Base-by-base conservation (phyloP, 2,888 invertebrate species). In the Molanna angustata region DNA sequence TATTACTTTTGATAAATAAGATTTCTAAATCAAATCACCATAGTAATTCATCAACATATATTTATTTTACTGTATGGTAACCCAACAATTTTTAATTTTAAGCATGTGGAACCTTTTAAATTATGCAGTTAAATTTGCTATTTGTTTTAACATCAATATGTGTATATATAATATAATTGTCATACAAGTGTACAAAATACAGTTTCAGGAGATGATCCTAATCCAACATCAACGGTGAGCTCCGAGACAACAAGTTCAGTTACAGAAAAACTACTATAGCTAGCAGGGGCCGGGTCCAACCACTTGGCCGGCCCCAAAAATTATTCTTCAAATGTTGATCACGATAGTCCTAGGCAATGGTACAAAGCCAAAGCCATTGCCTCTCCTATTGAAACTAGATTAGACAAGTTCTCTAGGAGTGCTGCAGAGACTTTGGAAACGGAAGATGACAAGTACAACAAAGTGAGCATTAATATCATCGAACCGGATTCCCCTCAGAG, bases 231-330 rank as follows among this genome's bases (percentile, higher is more conserved):
- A 57, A 78, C 80, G 63, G 71, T 80, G 67, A 82, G 80, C 71
- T 82, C 83, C 64, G 80, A 79, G 65, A 86, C 86, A 60, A 83
- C 84, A 60, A 85, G 82, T 73, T 83, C 85, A 65, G 82, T 82
- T 61, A 84, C 84, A 62, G 86, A 86, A 70, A 86, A 86, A 74
- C 79, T 86, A 69, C 85, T 87, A 80, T 87, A 86, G 85, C 85
- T 78, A 76, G 78, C 76, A 78, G 81, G 79, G 73, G 80, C 81
- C 81, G 82, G 83, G 79, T 77, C 66, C 69, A 66, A 69, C 63
- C 62, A 64, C 45, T 55, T 60, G 62, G 63, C 57, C 56, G 58
- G 49, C 56, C 56, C 58, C 59, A 54, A 52, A 52, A 51, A 62
- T 65, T 74, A 74, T 70, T 71, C 72, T 62, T 64, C 67, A 14